Conservation (phyloP, 2,888 invertebrate species). For the Hydrotaea diabolus region DNA sequence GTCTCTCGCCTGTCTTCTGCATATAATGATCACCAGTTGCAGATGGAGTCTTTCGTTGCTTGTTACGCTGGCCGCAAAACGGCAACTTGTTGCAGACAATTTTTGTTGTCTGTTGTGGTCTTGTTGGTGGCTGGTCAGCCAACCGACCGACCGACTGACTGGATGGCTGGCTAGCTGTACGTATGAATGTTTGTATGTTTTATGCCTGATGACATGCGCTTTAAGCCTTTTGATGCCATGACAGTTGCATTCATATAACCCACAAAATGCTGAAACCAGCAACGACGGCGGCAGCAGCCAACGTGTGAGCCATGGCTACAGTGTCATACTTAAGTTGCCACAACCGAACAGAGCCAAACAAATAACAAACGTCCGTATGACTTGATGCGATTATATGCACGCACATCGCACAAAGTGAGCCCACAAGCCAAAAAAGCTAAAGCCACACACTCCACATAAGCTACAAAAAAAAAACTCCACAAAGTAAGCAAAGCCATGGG, state of each 20-base stretch:
- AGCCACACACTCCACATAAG: slow-evolving; percentile 25
- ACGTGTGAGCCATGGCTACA: slow-evolving; percentile 45
- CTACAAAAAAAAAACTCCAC: background rate
- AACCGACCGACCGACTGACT: slow-evolving; percentile 2
- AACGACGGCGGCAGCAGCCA: background rate
- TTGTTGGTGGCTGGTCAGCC: slow-evolving; percentile 51
- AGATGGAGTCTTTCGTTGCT: slow-evolving; percentile 8
- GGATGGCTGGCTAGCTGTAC: slow-evolving; percentile 40
- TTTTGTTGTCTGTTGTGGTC: slow-evolving; percentile 47
- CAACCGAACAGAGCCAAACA: slow-evolving; percentile 55
- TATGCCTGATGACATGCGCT: slow-evolving; percentile 68
- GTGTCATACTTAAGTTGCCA: slow-evolving; percentile 67
- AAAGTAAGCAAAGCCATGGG: no score
- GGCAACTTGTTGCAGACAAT: slow-evolving; percentile 57
- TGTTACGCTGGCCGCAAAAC: background rate
- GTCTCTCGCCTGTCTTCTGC: slow-evolving; percentile 7
- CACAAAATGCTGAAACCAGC: slow-evolving; percentile 28
- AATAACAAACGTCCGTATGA: slow-evolving; percentile 62
- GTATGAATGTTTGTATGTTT: slow-evolving; percentile 53
- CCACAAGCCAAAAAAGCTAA: slow-evolving; percentile 52
- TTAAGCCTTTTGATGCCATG: slow-evolving; percentile 68
- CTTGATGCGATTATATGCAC: slow-evolving; percentile 68
- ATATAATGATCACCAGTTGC: slow-evolving; percentile 34
- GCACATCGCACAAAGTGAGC: slow-evolving; percentile 52
- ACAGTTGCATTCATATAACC: slow-evolving; percentile 65